Evolutionary conservation across 2,888 invertebrate genomes (phyloP).

Genomic region (Pristionchus maxplancki): DNA sequence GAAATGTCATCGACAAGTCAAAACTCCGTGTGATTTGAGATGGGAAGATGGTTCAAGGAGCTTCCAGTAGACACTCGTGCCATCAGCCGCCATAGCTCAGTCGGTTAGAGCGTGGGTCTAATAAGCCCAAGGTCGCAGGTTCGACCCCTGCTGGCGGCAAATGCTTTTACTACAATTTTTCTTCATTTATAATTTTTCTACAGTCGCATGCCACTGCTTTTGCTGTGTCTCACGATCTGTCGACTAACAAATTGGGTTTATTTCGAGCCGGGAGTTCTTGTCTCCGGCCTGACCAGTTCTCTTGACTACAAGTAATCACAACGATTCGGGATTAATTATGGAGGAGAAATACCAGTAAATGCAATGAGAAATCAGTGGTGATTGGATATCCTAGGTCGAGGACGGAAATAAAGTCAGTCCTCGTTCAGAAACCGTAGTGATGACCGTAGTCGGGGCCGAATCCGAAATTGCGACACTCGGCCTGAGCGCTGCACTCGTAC

Average conservation of each 20-base stretch:
- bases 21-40: not conserved
- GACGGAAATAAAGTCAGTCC: not conserved
- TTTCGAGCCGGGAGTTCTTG: not conserved
- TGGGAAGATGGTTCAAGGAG: not conserved
- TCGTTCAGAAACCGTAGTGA: constrained; percentile 36
- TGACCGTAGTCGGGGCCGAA: constrained; percentile 50
- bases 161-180: not conserved
- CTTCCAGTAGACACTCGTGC: not conserved
- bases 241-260: not conserved
- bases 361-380: constrained; percentile 20
- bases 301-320: constrained; percentile 34
- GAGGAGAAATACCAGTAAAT: constrained; percentile 24
- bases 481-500: constrained; percentile 17
- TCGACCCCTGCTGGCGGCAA: constrained; percentile 57
- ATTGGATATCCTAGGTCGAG: constrained; percentile 13
- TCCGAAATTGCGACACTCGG: constrained; percentile 12
- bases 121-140: constrained; percentile 61
- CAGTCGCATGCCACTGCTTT: not conserved
- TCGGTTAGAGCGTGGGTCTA: constrained; percentile 61
- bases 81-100: constrained; percentile 56
- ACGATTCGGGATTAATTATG: not conserved
- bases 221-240: not conserved
- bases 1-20: not conserved
- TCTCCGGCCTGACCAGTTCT: not conserved
- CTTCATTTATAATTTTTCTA: not conserved